Evolutionary conservation across 1,140 invertebrate species (phyloP).

Genomic region (Aphelenchoides avenae): DNA sequence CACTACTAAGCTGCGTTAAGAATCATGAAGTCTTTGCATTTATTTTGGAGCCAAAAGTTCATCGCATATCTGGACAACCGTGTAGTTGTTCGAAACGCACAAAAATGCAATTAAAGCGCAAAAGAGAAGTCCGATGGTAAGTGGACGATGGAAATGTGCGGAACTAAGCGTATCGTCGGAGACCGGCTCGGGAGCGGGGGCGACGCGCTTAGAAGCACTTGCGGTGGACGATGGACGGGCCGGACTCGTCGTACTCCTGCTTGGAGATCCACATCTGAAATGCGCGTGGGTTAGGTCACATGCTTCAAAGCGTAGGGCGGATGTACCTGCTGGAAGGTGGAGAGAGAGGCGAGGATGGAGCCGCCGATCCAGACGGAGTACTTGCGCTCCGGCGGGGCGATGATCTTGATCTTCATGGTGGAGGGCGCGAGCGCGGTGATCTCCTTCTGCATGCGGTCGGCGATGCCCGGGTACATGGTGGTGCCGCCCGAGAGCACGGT

Average conservation of each 20-base stretch:
- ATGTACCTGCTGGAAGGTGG: conserved; percentile 66
- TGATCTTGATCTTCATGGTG: conserved; percentile 69
- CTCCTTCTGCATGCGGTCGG: conserved; percentile 64
- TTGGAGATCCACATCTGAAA: conserved; percentile 70
- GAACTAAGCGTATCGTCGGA: too few relatives aligned
- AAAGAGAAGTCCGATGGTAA: too few relatives aligned
- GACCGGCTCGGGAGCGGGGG: too few relatives aligned
- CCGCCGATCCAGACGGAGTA: conserved; percentile 67
- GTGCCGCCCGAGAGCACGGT: conserved; percentile 65
- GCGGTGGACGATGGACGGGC: conserved; percentile 66
- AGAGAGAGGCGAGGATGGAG: conserved; percentile 66
- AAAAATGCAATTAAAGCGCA: too few relatives aligned
- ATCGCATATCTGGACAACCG: too few relatives aligned
- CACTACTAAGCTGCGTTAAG: too few relatives aligned
- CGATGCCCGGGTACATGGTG: conserved; percentile 65
- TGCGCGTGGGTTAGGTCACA: not conserved
- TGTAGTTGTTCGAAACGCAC: too few relatives aligned
- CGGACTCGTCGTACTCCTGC: conserved; percentile 78
- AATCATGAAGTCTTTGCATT: too few relatives aligned
- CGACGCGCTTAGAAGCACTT: conserved; percentile 57
- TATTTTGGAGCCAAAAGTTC: too few relatives aligned
- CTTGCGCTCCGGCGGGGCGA: conserved; percentile 66
- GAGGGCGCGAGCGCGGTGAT: conserved; percentile 65
- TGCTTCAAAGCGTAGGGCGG: not conserved
- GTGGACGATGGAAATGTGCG: too few relatives aligned